Evolutionary conservation across 2,888 invertebrate species (phyloP).

Genomic region (Helobdella robusta): DNA sequence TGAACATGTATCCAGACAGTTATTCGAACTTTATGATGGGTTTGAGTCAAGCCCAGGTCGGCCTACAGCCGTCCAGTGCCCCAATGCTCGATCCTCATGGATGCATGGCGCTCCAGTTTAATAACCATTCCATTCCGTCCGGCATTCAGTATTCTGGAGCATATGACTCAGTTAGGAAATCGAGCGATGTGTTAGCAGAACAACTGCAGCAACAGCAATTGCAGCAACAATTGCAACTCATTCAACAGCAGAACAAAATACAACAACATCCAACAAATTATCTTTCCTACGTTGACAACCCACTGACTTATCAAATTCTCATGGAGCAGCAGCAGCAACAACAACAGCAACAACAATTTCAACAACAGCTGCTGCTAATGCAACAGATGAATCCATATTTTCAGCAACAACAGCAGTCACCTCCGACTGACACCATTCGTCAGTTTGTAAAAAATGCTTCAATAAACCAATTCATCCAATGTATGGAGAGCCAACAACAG

Average conservation of each 20-base stretch:
- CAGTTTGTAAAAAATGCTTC: constrained; percentile 11
- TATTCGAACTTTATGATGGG: neutral
- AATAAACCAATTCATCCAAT: neutral
- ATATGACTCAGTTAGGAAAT: no score
- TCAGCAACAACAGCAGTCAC: neutral
- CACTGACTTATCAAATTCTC: neutral
- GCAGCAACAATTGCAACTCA: no score
- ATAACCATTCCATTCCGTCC: neutral
- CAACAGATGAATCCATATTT: neutral
- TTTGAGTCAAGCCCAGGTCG: neutral
- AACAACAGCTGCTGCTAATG: neutral
- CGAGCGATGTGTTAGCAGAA: no score
- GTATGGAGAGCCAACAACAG: no score
- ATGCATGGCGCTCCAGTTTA: no score
- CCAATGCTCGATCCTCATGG: no score
- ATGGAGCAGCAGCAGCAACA: neutral
- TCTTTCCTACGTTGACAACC: neutral
- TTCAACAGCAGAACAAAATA: no score
- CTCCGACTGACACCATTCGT: constrained; percentile 9
- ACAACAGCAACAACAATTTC: neutral
- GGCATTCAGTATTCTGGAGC: neutral
- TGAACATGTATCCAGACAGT: neutral
- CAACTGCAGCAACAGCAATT: no score
- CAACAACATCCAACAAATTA: no score
- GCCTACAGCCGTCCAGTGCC: no score